phyloP scores from a whole-genome alignment of 2,113 vertebrate species.

The Dipodomys stephensi region DNA sequence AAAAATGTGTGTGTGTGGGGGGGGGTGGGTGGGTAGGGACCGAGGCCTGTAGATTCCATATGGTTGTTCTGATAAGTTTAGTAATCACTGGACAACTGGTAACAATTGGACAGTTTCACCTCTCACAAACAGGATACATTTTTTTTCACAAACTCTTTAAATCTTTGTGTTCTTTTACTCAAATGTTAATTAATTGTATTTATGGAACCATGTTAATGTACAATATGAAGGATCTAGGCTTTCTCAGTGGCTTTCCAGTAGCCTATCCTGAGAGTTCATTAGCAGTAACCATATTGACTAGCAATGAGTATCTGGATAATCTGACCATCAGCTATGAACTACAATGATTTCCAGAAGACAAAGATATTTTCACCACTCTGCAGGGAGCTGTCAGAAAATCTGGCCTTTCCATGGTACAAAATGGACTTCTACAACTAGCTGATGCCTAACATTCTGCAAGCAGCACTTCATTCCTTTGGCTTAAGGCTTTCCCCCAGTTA shows the following conservation, averaged over 20 bases:
- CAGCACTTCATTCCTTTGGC: slow-evolving; percentile 74
- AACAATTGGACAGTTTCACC: slow-evolving; percentile 25
- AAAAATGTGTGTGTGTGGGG: background rate
- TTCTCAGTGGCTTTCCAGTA: slow-evolving; percentile 54
- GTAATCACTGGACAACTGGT: background rate
- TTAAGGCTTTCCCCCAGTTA: slow-evolving; percentile 74
- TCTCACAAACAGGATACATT: slow-evolving; percentile 58
- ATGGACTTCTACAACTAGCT: slow-evolving; percentile 50
- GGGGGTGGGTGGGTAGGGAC: background rate
- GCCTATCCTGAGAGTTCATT: slow-evolving; percentile 55
- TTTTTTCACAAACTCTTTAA: slow-evolving; percentile 67
- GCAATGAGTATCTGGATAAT: slow-evolving; percentile 8
- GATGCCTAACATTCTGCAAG: slow-evolving; percentile 60
- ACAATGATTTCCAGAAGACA: slow-evolving; percentile 46
- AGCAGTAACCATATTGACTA: slow-evolving; percentile 52
- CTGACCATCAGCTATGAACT: background rate
- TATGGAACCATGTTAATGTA: slow-evolving; percentile 65
- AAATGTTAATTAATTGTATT: slow-evolving; percentile 58
- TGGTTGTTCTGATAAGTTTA: slow-evolving; percentile 5
- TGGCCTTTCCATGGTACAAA: slow-evolving; percentile 57
- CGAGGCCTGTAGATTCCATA: slow-evolving; percentile 2
- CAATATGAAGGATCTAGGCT: slow-evolving; percentile 45
- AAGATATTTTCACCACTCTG: slow-evolving; percentile 44
- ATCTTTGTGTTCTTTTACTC: slow-evolving; percentile 56
- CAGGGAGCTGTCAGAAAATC: slow-evolving; percentile 56